Conservation (phyloP, 2,888 invertebrate genomes). For the Theretra japonica region DNA sequence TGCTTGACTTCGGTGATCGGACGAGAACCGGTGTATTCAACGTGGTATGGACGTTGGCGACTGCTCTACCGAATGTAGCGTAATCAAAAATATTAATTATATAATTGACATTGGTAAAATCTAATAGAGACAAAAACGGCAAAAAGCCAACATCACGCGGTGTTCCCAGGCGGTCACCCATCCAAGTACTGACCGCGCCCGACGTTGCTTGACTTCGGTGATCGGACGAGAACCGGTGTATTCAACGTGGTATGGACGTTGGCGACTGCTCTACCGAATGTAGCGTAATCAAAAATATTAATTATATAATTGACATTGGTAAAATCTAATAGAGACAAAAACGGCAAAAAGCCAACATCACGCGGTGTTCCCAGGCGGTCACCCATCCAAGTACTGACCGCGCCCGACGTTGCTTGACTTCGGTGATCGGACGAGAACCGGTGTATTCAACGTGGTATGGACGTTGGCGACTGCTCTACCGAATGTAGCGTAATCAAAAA, state of each 20-base stretch:
- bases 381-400: slow-evolving; percentile 81
- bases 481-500: no score
- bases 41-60: slow-evolving; percentile 52
- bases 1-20: slow-evolving; percentile 78
- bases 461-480: slow-evolving; percentile 41
- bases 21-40: slow-evolving; percentile 76
- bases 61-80: no score
- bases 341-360: slow-evolving; percentile 65
- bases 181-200: slow-evolving; percentile 81
- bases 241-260: slow-evolving; percentile 76
- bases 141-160: slow-evolving; percentile 72
- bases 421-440: slow-evolving; percentile 82
- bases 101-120: no score
- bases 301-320: no score
- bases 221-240: slow-evolving; percentile 81
- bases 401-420: slow-evolving; percentile 81
- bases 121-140: no score
- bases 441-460: slow-evolving; percentile 78
- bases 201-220: slow-evolving; percentile 82
- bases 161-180: slow-evolving; percentile 81
- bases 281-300: no score
- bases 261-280: background rate
- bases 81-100: no score
- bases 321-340: no score
- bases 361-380: slow-evolving; percentile 79